phyloP scores from a whole-genome alignment of 2,113 vertebrate species.

The Gulo gulo region DNA sequence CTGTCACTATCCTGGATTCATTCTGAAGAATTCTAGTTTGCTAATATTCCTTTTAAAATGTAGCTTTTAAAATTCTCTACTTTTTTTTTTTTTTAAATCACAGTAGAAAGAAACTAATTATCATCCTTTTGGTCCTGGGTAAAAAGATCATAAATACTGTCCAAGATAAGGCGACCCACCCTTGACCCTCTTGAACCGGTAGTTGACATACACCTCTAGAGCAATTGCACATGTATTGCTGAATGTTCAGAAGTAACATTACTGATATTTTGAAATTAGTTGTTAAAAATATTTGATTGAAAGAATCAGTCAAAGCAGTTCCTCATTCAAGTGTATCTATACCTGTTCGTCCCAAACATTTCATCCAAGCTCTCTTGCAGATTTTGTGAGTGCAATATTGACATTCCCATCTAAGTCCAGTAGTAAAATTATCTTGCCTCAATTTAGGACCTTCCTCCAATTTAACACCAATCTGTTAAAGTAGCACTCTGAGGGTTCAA shows the following conservation, averaged over 20 bases:
- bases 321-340: background rate
- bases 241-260: background rate
- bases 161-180: background rate
- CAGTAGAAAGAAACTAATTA: background rate
- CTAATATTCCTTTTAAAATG: background rate
- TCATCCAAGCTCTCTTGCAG: background rate
- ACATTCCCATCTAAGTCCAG: background rate
- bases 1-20: background rate
- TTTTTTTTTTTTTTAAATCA: background rate
- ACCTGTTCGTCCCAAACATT: background rate
- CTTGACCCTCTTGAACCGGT: background rate
- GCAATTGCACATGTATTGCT: background rate
- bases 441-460: background rate
- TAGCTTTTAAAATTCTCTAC: background rate
- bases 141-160: background rate
- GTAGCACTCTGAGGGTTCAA: background rate
- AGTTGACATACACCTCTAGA: background rate
- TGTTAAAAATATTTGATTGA: background rate
- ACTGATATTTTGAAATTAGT: background rate
- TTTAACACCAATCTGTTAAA: background rate
- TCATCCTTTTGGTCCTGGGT: background rate
- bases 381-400: background rate
- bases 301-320: background rate
- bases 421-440: background rate
- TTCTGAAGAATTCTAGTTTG: background rate